These are phyloP conservation scores for Melanostigma gelatinosum DNA, from an alignment of 2,113 vertebrate genomes.

Conservation along the genomic window DNA sequence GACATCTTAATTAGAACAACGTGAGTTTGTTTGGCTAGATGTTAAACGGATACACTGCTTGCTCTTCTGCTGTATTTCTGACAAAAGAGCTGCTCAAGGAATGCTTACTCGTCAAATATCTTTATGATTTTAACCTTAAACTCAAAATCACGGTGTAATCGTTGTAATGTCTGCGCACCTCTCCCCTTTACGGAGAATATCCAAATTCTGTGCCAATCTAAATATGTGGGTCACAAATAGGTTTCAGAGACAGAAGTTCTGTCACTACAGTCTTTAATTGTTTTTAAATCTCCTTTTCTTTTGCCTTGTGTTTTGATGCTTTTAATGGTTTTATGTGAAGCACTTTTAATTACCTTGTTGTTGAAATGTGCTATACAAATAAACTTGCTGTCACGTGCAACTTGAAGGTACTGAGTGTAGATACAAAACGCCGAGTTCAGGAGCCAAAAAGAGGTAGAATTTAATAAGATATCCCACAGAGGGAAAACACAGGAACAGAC, in stretches of 20 bases:
- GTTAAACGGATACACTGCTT: not conserved
- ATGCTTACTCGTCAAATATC: not conserved
- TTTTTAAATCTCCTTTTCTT: no score
- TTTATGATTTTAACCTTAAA: not conserved
- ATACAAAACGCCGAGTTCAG: no score
- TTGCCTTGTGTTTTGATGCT: no score
- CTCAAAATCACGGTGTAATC: not conserved
- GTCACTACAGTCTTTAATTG: slow-evolving; percentile 54
- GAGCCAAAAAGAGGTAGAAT: no score
- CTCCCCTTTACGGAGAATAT: not conserved
- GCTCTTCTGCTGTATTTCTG: not conserved
- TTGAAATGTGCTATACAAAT: no score
- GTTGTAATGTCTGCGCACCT: not conserved
- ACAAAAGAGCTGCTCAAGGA: not conserved
- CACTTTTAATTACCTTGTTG: no score
- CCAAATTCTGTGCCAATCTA: slow-evolving; percentile 23
- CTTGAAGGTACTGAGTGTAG: no score
- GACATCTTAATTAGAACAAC: not conserved
- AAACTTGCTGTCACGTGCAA: no score
- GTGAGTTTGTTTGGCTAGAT: not conserved
- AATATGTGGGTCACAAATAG: slow-evolving; percentile 40
- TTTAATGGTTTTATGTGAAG: no score
- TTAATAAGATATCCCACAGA: no score
- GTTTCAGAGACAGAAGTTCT: slow-evolving; percentile 29
- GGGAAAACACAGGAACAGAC: no score